Evolutionary conservation across 2,888 invertebrate species (phyloP).

Genomic region (Nomada flava): DNA sequence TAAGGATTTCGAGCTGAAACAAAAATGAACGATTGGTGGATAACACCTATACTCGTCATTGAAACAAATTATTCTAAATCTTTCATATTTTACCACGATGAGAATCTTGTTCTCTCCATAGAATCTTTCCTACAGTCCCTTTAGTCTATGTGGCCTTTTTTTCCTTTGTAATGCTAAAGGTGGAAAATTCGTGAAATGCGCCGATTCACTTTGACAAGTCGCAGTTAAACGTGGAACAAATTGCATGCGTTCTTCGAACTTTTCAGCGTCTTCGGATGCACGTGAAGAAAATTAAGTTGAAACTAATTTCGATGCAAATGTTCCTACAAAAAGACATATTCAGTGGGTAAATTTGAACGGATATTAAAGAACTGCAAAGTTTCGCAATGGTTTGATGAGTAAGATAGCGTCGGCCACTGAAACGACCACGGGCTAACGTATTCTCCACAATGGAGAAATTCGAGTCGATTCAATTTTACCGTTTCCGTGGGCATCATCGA

Average conservation of each 20-base stretch:
- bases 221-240: not conserved
- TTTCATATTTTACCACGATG: no score
- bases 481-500: not conserved
- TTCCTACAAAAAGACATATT: not conserved
- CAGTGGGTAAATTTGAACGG: not conserved
- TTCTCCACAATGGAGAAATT: not conserved
- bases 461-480: not conserved
- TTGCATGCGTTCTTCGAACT: no score
- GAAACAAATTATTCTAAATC: no score
- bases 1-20: no score
- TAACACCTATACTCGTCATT: no score
- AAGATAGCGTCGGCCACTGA: slow-evolving; percentile 14
- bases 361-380: slow-evolving; percentile 26
- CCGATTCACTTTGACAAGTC: no score
- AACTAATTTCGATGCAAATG: slow-evolving; percentile 23
- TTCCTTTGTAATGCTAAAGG: not conserved
- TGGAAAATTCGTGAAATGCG: not conserved
- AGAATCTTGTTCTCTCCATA: no score
- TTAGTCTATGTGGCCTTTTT: not conserved
- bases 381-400: slow-evolving; percentile 11
- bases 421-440: not conserved
- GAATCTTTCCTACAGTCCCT: not conserved
- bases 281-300: not conserved
- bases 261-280: not conserved
- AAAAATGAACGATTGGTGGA: no score